These are phyloP conservation scores for Trichogramma dendrolimi DNA, from an alignment of 2,888 invertebrate genomes.

Conservation along the genomic window DNA sequence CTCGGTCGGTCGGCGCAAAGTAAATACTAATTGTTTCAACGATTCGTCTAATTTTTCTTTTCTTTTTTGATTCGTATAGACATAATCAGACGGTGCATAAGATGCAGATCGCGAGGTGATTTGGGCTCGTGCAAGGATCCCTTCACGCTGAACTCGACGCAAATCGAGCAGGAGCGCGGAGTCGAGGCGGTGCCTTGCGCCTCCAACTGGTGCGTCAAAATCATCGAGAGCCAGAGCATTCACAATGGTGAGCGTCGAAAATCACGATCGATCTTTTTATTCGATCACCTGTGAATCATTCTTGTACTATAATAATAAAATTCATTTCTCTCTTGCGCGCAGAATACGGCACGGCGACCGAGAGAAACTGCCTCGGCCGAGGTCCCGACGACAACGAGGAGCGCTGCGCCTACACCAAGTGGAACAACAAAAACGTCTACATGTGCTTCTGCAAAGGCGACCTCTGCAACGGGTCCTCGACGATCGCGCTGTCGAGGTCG, in stretches of 20 bases:
- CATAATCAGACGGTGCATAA: constrained; percentile 64
- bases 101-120: constrained; percentile 82
- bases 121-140: constrained; percentile 85
- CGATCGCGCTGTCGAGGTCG: background rate
- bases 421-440: constrained; percentile 76
- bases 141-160: constrained; percentile 74
- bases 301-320: too few species aligned
- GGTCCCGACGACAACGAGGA: constrained; percentile 86
- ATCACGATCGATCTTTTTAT: background rate
- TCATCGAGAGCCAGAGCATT: constrained; percentile 75
- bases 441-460: constrained; percentile 92
- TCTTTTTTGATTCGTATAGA: too few species aligned
- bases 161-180: constrained; percentile 67
- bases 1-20: too few species aligned
- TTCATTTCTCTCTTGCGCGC: constrained; percentile 30
- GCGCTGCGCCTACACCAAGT: constrained; percentile 80
- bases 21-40: too few species aligned
- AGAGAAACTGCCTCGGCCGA: constrained; percentile 80
- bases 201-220: constrained; percentile 90
- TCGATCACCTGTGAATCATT: background rate
- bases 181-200: constrained; percentile 77
- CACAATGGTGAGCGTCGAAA: constrained; percentile 62
- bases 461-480: constrained; percentile 66
- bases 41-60: too few species aligned
- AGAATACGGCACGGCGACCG: constrained; percentile 85